phyloP scores from a whole-genome alignment of 37 sponge, comb jelly and placozoan species.

The Agelas oroides region DNA sequence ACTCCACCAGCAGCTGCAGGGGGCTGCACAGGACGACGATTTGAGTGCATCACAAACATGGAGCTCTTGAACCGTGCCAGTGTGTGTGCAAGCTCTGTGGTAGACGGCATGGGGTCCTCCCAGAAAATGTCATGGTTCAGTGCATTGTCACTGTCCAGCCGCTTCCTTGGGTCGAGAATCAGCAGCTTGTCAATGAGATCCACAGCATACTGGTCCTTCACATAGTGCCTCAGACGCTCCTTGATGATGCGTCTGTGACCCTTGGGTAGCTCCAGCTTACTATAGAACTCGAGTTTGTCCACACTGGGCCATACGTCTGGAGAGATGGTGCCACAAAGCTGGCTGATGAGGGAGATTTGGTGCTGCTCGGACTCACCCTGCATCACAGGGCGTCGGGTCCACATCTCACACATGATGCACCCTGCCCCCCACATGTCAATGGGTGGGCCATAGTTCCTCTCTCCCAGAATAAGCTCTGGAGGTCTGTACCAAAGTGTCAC shows the following conservation, averaged over 20 bases:
- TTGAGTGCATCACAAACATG: constrained; percentile 71
- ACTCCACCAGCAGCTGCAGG: neutral
- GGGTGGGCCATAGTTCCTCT: constrained; percentile 92
- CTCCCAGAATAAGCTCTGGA: constrained; percentile 95
- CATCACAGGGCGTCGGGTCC: constrained; percentile 95
- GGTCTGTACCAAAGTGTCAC: constrained; percentile 99
- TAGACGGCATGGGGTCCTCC: constrained; percentile 86
- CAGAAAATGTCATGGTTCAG: constrained; percentile 98
- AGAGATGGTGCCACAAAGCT: constrained; percentile 94
- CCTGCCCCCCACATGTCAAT: constrained; percentile 99
- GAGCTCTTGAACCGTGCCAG: constrained; percentile 62
- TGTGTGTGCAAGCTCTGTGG: constrained; percentile 50
- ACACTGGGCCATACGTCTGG: constrained; percentile 94
- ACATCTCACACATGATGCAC: constrained; percentile 99
- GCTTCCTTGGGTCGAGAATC: constrained; percentile 87
- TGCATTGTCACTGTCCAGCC: constrained; percentile 88
- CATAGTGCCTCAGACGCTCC: constrained; percentile 88
- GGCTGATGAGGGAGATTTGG: constrained; percentile 91
- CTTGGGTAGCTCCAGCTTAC: constrained; percentile 86
- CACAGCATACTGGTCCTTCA: constrained; percentile 83
- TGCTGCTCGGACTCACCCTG: constrained; percentile 95
- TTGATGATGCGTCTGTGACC: constrained; percentile 85
- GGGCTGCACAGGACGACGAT: constrained; percentile 11
- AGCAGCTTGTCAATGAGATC: constrained; percentile 94
- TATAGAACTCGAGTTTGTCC: constrained; percentile 82